These are phyloP conservation scores for Apodemia duryi DNA, from an alignment of 2,888 invertebrate genomes.

Conservation along the genomic window DNA sequence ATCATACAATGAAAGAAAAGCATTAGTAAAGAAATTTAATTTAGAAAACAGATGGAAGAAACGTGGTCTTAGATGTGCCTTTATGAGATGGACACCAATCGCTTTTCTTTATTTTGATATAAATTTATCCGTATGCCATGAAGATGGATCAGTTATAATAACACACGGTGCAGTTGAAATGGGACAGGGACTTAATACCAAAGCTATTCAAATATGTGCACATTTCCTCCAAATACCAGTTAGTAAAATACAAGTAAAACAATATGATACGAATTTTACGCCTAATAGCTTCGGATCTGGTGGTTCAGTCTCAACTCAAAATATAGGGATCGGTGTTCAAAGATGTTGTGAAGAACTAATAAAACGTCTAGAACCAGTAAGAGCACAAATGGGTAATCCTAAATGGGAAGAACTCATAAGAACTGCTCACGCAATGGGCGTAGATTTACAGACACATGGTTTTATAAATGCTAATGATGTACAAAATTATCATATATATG, in stretches of 20 bases:
- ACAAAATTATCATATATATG: constrained; percentile 59
- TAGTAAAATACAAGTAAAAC: constrained; percentile 82
- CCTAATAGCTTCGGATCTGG: constrained; percentile 83
- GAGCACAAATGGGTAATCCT: constrained; percentile 49
- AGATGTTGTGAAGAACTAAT: constrained; percentile 66
- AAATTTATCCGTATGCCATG: constrained; percentile 79
- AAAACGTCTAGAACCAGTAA: constrained; percentile 59
- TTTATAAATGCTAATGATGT: constrained; percentile 33
- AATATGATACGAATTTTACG: constrained; percentile 77
- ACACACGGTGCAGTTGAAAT: constrained; percentile 82
- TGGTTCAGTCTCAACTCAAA: constrained; percentile 83
- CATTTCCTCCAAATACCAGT: constrained; percentile 81
- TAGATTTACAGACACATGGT: constrained; percentile 44
- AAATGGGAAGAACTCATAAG: constrained; percentile 70
- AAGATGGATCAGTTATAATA: constrained; percentile 82
- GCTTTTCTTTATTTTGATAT: constrained; percentile 49
- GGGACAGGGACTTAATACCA: constrained; percentile 87
- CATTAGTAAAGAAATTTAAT: constrained; percentile 75
- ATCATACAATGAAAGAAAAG: constrained; percentile 68
- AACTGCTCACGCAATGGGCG: constrained; percentile 45
- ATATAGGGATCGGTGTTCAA: constrained; percentile 72
- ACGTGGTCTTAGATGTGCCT: constrained; percentile 79
- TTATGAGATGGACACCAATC: constrained; percentile 78
- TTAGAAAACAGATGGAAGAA: constrained; percentile 86
- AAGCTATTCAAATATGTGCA: constrained; percentile 83